Evolutionary conservation across 2,888 invertebrate genomes (phyloP).

Genomic region (Caenorhabditis wallacei): DNA sequence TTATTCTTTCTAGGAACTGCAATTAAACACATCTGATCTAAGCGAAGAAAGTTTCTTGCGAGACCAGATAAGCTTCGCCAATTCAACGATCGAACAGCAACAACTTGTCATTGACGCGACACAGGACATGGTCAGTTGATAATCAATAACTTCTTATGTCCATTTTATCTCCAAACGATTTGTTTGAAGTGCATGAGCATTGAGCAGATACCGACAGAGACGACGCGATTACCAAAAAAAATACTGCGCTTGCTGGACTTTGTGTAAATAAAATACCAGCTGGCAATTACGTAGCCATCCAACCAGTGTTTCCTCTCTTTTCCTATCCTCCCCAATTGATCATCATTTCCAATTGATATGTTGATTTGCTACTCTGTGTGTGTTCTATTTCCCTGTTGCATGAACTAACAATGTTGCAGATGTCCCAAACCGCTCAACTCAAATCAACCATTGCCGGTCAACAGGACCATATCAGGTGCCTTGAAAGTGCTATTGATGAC

Average conservation of each 20-base stretch:
- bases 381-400: slow-evolving; percentile 29
- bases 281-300: slow-evolving; percentile 46
- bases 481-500: slow-evolving; percentile 68
- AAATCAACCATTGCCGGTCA: slow-evolving; percentile 70
- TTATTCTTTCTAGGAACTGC: slow-evolving; percentile 63
- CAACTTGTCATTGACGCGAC: slow-evolving; percentile 73
- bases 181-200: slow-evolving; percentile 39
- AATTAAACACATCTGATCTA: slow-evolving; percentile 65
- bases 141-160: slow-evolving; percentile 1
- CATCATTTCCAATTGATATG: slow-evolving; percentile 40
- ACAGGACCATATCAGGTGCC: slow-evolving; percentile 64
- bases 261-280: slow-evolving; percentile 46
- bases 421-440: slow-evolving; percentile 70
- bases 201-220: slow-evolving; percentile 21
- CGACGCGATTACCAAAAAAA: slow-evolving; percentile 44
- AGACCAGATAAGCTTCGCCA: slow-evolving; percentile 79
- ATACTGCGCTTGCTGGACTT: slow-evolving; percentile 2
- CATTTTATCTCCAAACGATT: background rate
- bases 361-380: slow-evolving; percentile 39
- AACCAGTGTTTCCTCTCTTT: slow-evolving; percentile 16
- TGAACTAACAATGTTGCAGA: slow-evolving; percentile 65
- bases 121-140: slow-evolving; percentile 71
- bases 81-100: slow-evolving; percentile 77
- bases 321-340: slow-evolving; percentile 22
- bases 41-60: slow-evolving; percentile 72